These are phyloP conservation scores for Podiceps cristatus DNA, from an alignment of 2,113 vertebrate species.

Conservation along the genomic window DNA sequence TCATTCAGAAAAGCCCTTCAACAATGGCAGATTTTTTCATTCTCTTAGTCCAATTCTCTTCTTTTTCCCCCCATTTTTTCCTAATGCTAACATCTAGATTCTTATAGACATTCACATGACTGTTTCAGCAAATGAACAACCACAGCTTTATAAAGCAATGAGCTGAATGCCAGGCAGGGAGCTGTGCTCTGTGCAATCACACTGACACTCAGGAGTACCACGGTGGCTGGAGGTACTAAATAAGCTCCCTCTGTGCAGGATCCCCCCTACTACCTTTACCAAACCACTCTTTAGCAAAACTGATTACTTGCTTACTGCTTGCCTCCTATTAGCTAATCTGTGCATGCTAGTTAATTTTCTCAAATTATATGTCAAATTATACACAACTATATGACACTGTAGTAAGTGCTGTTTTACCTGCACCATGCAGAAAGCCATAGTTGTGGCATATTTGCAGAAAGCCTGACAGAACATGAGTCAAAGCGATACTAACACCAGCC, in stretches of 20 bases:
- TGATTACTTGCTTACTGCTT: not conserved
- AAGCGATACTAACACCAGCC: not conserved
- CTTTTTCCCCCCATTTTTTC: not conserved
- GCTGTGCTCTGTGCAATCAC: not conserved
- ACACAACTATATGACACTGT: not conserved
- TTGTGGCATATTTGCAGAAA: not conserved
- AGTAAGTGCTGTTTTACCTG: not conserved
- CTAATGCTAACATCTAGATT: not conserved
- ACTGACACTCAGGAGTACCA: not conserved
- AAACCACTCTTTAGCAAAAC: not conserved
- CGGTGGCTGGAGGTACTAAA: not conserved
- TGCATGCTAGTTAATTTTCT: not conserved
- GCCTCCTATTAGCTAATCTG: not conserved
- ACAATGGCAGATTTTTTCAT: not conserved
- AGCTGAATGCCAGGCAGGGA: not conserved
- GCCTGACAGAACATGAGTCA: not conserved
- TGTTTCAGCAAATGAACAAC: not conserved
- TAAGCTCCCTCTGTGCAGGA: not conserved
- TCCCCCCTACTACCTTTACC: not conserved
- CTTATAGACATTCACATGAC: not conserved
- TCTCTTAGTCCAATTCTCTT: not conserved
- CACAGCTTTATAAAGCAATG: not conserved
- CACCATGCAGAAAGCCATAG: not conserved
- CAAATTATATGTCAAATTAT: not conserved
- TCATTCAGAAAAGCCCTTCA: not conserved